Evolutionary conservation across 2,888 invertebrate species (phyloP), one percentile per base, ranked within the genome.

Genomic region (Mactromeris polynyma): DNA sequence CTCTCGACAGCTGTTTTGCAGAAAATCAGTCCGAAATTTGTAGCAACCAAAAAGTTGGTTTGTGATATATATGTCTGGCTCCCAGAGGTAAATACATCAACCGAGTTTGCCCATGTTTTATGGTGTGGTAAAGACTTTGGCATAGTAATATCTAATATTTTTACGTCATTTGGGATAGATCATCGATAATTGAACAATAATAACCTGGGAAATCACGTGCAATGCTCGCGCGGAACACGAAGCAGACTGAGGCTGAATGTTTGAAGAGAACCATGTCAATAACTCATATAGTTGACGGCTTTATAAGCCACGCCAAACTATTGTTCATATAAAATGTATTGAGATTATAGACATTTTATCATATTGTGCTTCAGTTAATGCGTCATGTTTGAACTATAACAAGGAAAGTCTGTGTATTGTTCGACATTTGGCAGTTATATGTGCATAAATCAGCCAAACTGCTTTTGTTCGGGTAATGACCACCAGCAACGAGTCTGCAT

Each of bases 171-270:
- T 82, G 69, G 31, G 40, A 40, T 82, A 40, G 40, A 69, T 82
- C 82, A 69, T 82, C 26, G 82, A 82, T 82, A 82, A 82, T 42
- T 64, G 40, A 82, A 69, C 69, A 82, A 69, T 82, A 82, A 82
- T 82, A 26, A 69, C 58, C 54, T 21, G 33, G 31, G 31, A 36
- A 46, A 73, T 21, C 14, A 21, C 38, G 81, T 54, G 54, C 54
- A 21, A 36, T 21, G n/a, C 21, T 58, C 54, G n/a, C 3, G 11
- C 19, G 58, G n/a, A 31, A 81, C 33, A 58, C 36, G 58, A 46
- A 19, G n/a, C 58, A 81, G 81, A 81, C 58, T 58, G 31, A 11
- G 73, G 36, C 14, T 11, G 33, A 73, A 9, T 14, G 19, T 4
- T 73, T 73, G 4, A 7, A 2, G 73, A 73, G 36, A 17, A 26